Evolutionary conservation across 2,113 vertebrate species (phyloP), one percentile per base, ranked within the genome.

Genomic region (Phoxinus phoxinus): DNA sequence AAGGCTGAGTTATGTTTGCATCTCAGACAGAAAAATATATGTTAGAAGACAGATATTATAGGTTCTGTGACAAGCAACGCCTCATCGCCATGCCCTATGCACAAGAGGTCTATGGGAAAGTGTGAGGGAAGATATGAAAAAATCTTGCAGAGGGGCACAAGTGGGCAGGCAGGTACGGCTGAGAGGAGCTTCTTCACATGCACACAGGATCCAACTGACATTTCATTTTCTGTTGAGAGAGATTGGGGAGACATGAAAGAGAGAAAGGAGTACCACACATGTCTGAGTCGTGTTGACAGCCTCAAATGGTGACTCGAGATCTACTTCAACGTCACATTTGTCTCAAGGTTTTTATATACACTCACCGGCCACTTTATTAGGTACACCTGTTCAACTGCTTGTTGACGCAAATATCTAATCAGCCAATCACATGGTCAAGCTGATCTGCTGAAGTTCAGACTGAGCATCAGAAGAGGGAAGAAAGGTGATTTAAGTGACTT

Each of bases 11-110:
- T 83, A 7, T 53, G 63, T 69, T 83, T 41, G 48, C 23, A n/a
- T 41, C 81, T 83, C 80, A 69, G 80, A 51, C 63, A 41, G 65
- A 58, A 58, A 83, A 56, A 72, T 13, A 83, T 41, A 83, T 27
- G 61, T 53, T 17, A 37, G 46, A 13, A 56, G 81, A 83, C 48
- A 37, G 23, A 83, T 83, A 83, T 83, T 53, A 83, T 58, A 83
- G 46, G 46, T 58, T 83, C 13, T 25, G 81, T 83, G 81, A 58
- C 67, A 83, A 72, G 65, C 63, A 83, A 53, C 1, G 46, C 23
- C 65, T 83, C 63, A n/a, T 35, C 44, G 23, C 11, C 0, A 1
- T 69, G 41, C 80, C 17, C 63, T 72, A 25, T 13, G 2, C 32
- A 30, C 46, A 25, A 23, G 41, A 69, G 25, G 48, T 25, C 65